These are phyloP conservation scores for Limnephilus lunatus DNA, from an alignment of 2,888 invertebrate genomes.

Conservation along the genomic window DNA sequence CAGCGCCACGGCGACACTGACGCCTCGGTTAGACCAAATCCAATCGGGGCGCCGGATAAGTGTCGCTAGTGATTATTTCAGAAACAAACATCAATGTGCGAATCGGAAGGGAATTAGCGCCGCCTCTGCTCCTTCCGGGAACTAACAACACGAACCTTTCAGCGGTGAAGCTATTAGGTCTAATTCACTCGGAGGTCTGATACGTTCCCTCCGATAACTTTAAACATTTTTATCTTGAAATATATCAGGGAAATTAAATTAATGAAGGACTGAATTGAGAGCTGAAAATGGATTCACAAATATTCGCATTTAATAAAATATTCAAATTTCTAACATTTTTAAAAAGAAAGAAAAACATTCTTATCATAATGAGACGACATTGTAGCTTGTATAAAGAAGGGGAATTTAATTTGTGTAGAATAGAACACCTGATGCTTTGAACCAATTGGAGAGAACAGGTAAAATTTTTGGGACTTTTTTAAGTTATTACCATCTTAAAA, in stretches of 20 bases:
- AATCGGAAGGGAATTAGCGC: background rate
- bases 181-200: background rate
- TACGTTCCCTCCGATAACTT: background rate
- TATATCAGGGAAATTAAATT: background rate
- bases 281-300: background rate
- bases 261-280: background rate
- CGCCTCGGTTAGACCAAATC: background rate
- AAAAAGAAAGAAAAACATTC: too few relatives aligned
- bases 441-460: too few relatives aligned
- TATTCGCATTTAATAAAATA: too few relatives aligned
- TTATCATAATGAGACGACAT: too few relatives aligned
- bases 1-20: background rate
- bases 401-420: too few relatives aligned
- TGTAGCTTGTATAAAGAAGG: too few relatives aligned
- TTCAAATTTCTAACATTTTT: too few relatives aligned
- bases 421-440: too few relatives aligned
- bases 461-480: too few relatives aligned
- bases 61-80: background rate
- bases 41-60: background rate
- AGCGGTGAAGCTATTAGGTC: background rate
- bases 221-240: background rate
- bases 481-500: too few relatives aligned
- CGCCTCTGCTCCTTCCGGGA: background rate
- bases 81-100: conserved; percentile 2
- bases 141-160: background rate